Percentiles rank a stretch among this genome's conserved stretches.
phyloP scores from a whole-genome alignment of 1,140 invertebrate genomes.

The Asobara japonica region DNA sequence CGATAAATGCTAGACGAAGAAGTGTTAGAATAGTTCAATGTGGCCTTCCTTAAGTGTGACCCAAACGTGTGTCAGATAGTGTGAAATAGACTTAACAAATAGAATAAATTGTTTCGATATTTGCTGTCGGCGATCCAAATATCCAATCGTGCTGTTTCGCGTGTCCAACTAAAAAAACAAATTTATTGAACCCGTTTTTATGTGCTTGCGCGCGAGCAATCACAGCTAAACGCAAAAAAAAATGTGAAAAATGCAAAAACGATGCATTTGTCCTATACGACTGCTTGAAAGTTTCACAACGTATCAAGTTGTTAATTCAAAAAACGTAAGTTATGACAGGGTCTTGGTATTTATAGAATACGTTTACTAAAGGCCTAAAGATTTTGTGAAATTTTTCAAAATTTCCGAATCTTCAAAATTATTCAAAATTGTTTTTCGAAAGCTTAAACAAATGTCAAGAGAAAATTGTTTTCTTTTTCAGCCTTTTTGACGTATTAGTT shows the following conservation, averaged over 20 bases:
- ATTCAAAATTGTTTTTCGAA: too few species aligned
- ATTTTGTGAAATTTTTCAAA: too few species aligned
- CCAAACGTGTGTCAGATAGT: constrained; percentile 48
- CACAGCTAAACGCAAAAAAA: constrained; percentile 8
- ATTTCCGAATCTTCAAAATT: too few species aligned
- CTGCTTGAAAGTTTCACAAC: constrained; percentile 38
- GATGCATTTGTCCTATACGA: background rate
- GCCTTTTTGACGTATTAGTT: too few species aligned
- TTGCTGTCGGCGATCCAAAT: constrained; percentile 25
- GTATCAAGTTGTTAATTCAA: too few species aligned
- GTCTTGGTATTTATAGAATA: too few species aligned
- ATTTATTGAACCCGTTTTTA: background rate
- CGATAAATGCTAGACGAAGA: constrained; percentile 52
- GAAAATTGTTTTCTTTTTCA: too few species aligned
- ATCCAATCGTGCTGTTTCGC: constrained; percentile 39
- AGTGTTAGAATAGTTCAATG: constrained; percentile 64
- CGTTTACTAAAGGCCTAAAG: too few species aligned
- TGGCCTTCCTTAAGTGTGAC: constrained; percentile 65
- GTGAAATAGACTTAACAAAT: constrained; percentile 12
- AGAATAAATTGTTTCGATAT: constrained; percentile 2
- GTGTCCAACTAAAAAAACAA: background rate
- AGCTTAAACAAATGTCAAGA: too few species aligned
- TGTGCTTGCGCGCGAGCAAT: constrained; percentile 14
- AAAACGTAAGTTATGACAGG: too few species aligned
- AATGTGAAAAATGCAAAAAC: background rate